phyloP scores from a whole-genome alignment of 2,888 invertebrate genomes.

The Holacanthella duospinosa region DNA sequence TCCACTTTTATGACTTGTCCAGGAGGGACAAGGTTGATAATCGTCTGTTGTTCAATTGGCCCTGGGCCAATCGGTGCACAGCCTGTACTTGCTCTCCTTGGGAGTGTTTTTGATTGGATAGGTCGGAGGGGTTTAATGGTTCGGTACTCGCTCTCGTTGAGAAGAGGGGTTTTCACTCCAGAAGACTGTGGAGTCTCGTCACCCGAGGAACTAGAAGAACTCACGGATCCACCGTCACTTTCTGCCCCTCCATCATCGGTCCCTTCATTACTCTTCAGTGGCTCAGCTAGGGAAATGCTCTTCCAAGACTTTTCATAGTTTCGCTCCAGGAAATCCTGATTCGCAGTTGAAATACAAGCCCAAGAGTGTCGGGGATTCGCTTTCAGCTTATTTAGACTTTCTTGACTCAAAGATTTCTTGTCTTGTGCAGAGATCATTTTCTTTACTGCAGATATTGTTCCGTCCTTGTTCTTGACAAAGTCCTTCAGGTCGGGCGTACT shows the following conservation, averaged over 20 bases:
- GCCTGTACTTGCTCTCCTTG: slow-evolving; percentile 35
- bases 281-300: slow-evolving; percentile 38
- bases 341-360: slow-evolving; percentile 34
- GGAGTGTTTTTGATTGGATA: slow-evolving; percentile 36
- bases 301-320: slow-evolving; percentile 39
- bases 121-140: slow-evolving; percentile 37
- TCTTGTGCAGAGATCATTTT: slow-evolving; percentile 13
- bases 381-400: slow-evolving; percentile 45
- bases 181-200: slow-evolving; percentile 27
- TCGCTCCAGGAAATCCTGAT: slow-evolving; percentile 28
- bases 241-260: slow-evolving; percentile 32
- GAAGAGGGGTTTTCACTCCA: slow-evolving; percentile 25
- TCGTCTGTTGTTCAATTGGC: slow-evolving; percentile 36
- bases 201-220: slow-evolving; percentile 22
- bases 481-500: slow-evolving; percentile 67
- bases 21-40: slow-evolving; percentile 36
- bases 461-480: slow-evolving; percentile 16
- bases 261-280: slow-evolving; percentile 9
- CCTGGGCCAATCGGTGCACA: slow-evolving; percentile 35
- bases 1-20: slow-evolving; percentile 52
- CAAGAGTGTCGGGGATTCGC: slow-evolving; percentile 40
- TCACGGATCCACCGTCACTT: slow-evolving; percentile 38
- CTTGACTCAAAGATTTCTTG: slow-evolving; percentile 51
- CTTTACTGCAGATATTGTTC: slow-evolving; percentile 16
- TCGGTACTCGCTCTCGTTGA: slow-evolving; percentile 36